phyloP scores from a whole-genome alignment of 2,113 vertebrate genomes.

The Camelus dromedarius region DNA sequence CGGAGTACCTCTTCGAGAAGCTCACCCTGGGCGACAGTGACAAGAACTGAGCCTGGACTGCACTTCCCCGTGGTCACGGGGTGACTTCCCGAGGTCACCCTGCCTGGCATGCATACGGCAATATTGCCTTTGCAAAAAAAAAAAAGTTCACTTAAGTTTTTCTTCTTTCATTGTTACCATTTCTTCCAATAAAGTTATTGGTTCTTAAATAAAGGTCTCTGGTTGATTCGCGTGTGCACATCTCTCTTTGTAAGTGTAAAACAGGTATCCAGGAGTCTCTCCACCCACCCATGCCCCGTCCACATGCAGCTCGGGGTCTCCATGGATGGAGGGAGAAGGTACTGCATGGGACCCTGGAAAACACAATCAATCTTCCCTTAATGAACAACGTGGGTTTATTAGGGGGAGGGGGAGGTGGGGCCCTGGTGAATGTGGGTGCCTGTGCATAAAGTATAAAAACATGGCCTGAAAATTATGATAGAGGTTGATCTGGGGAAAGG shows the following conservation, averaged over 20 bases:
- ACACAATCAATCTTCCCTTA: background rate
- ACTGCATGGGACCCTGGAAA: background rate
- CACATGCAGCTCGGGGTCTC: background rate
- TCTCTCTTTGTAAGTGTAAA: background rate
- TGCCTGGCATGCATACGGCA: accelerated
- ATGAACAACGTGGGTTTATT: background rate
- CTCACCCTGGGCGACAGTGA: no score
- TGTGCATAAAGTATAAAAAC: background rate
- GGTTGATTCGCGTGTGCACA: background rate
- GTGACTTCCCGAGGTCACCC: background rate
- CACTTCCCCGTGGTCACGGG: no score
- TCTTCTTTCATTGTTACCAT: background rate
- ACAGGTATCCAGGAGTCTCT: no score
- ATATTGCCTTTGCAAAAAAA: background rate
- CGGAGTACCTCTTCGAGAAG: no score
- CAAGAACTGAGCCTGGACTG: no score
- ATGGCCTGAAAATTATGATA: background rate
- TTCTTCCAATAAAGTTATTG: background rate
- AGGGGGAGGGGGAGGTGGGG: background rate
- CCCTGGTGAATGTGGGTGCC: background rate
- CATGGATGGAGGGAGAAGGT: background rate
- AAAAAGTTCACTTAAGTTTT: background rate
- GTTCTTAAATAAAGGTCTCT: background rate
- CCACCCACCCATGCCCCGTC: no score
- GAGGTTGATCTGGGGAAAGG: background rate